A percentile compares a stretch with the other conserved stretches of the same genome.
These are phyloP conservation scores for Phaenicophaeus curvirostris DNA, from an alignment of 2,797 vertebrate genomes.

Conservation along the genomic window DNA sequence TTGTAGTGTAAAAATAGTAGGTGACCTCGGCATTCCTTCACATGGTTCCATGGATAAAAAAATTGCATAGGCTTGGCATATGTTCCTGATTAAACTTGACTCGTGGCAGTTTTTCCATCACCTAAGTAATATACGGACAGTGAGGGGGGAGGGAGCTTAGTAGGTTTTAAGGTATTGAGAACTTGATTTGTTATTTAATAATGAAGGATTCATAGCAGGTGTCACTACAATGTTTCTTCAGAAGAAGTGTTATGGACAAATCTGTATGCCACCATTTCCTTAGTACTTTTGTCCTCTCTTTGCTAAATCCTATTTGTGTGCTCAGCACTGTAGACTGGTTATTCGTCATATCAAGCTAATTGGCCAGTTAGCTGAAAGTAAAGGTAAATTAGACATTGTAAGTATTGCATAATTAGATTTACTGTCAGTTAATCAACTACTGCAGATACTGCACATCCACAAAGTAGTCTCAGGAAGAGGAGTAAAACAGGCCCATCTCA, in stretches of 20 bases:
- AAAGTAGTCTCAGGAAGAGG: constrained; percentile 11
- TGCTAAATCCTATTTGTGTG: constrained; percentile 24
- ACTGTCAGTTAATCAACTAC: constrained; percentile 56
- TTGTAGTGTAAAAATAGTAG: not conserved
- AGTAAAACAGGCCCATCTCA: not conserved
- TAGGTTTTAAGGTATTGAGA: not conserved
- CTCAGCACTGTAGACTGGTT: constrained; percentile 57
- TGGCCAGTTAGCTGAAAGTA: constrained; percentile 63
- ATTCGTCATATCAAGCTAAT: constrained; percentile 54
- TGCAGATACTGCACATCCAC: constrained; percentile 34
- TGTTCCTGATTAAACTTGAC: not conserved
- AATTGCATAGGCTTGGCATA: not conserved
- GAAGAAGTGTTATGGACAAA: not conserved
- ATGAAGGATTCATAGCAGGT: not conserved
- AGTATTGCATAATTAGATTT: constrained; percentile 62
- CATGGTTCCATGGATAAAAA: not conserved
- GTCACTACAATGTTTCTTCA: not conserved
- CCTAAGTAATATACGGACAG: not conserved
- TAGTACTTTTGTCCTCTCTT: not conserved
- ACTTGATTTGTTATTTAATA: not conserved
- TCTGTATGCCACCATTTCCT: not conserved
- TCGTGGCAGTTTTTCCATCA: not conserved
- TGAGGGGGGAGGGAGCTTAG: accelerated
- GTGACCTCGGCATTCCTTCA: not conserved
- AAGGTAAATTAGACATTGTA: constrained; percentile 66